Evolutionary conservation across 2,888 invertebrate genomes (phyloP).

Genomic region (Pachymerium ferrugineum): DNA sequence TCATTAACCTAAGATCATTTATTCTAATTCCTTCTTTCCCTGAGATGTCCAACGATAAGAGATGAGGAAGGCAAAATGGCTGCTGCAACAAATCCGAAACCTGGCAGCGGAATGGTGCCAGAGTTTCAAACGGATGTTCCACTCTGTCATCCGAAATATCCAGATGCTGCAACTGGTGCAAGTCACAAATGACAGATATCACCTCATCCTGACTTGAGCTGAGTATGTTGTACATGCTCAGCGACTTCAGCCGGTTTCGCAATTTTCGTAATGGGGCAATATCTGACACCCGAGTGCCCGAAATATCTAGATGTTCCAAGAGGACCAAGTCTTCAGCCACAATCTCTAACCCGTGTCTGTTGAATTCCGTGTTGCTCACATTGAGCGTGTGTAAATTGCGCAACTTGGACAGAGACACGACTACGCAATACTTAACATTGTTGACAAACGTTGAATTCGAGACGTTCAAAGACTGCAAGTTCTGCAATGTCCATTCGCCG

Average conservation of each 20-base stretch:
- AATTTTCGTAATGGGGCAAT: constrained; percentile 56
- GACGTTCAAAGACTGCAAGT: constrained; percentile 58
- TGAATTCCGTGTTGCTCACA: constrained; percentile 64
- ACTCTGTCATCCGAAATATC: constrained; percentile 57
- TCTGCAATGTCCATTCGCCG: constrained; percentile 60
- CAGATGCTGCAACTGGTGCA: constrained; percentile 53
- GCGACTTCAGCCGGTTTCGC: constrained; percentile 55
- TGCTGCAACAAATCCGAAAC: constrained; percentile 44
- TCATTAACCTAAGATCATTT: constrained; percentile 49
- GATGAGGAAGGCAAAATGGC: constrained; percentile 50
- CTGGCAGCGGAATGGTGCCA: constrained; percentile 46
- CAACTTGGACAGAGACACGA: constrained; percentile 58
- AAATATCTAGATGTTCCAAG: constrained; percentile 61
- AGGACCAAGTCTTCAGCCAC: constrained; percentile 60
- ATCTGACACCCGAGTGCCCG: constrained; percentile 59
- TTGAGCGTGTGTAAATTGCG: constrained; percentile 57
- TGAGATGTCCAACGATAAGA: constrained; percentile 61
- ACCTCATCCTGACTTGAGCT: constrained; percentile 45
- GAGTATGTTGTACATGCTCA: constrained; percentile 58
- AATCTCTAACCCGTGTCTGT: constrained; percentile 59
- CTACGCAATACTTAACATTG: constrained; percentile 56
- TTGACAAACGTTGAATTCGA: constrained; percentile 59
- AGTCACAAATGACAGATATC: constrained; percentile 52
- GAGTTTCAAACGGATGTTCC: constrained; percentile 50
- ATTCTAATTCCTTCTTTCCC: constrained; percentile 54